A percentile compares a stretch with the other conserved stretches of the same genome.
phyloP scores from a whole-genome alignment of 2,888 invertebrate species.

The Synanthedon vespiformis region DNA sequence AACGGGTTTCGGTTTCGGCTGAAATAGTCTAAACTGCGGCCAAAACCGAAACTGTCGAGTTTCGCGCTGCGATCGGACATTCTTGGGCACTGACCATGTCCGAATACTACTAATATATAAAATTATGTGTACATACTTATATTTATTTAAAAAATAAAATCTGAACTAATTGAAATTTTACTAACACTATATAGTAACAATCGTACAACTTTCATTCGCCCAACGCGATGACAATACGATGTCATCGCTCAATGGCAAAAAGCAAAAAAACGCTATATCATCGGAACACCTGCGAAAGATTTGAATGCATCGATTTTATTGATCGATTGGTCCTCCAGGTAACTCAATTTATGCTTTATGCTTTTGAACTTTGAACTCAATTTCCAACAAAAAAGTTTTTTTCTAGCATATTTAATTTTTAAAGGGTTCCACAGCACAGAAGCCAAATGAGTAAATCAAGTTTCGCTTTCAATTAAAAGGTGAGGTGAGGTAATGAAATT shows the following conservation, averaged over 20 bases:
- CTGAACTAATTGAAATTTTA: too few relatives aligned
- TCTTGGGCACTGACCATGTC: too few relatives aligned
- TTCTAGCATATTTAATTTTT: conserved; percentile 15
- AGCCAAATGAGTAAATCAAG: conserved; percentile 17
- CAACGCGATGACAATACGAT: conserved; percentile 29
- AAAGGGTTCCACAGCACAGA: conserved; percentile 22
- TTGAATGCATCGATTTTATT: conserved; percentile 47
- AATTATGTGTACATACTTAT: too few relatives aligned
- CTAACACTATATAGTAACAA: too few relatives aligned
- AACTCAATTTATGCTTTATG: not conserved
- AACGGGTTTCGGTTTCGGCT: too few relatives aligned
- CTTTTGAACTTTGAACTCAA: not conserved
- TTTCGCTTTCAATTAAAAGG: conserved; percentile 17
- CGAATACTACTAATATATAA: too few relatives aligned
- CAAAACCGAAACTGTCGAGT: too few relatives aligned
- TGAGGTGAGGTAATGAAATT: conserved; percentile 9
- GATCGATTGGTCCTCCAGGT: conserved; percentile 47
- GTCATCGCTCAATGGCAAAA: conserved; percentile 22
- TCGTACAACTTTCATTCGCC: not conserved
- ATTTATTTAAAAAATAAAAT: too few relatives aligned
- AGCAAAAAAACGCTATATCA: conserved; percentile 51
- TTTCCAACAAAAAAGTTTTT: conserved; percentile 2
- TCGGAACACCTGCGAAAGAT: conserved; percentile 61
- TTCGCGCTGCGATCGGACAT: too few relatives aligned
- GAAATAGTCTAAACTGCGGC: too few relatives aligned